These are phyloP conservation scores for Microtus ochrogaster DNA, from an alignment of 2,113 vertebrate species.

Conservation along the genomic window DNA sequence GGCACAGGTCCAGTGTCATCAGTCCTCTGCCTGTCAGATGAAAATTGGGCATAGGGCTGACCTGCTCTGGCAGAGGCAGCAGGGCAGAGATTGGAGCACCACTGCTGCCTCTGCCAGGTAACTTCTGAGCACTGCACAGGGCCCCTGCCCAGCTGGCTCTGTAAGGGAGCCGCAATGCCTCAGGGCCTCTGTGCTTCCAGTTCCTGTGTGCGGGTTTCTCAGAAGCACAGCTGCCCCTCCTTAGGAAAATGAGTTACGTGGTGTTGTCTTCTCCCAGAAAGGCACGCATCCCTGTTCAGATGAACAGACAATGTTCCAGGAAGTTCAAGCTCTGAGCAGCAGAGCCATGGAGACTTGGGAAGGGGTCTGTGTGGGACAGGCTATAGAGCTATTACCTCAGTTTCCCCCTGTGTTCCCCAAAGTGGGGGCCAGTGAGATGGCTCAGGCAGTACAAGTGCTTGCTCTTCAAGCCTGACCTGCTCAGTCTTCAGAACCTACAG, in stretches of 20 bases:
- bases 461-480: too few species aligned
- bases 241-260: neutral
- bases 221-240: neutral
- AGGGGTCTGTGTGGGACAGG: neutral
- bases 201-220: conserved; percentile 3
- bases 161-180: neutral
- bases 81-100: neutral
- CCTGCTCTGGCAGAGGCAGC: neutral
- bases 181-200: neutral
- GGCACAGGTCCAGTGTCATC: neutral
- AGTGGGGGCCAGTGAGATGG: neutral
- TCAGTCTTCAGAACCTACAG: neutral
- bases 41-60: neutral
- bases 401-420: neutral
- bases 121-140: neutral
- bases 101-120: neutral
- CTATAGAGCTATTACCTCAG: neutral
- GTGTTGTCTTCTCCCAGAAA: neutral
- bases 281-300: neutral
- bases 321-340: neutral
- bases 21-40: neutral
- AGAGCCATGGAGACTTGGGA: neutral
- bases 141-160: neutral
- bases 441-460: neutral
- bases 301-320: neutral